Evolutionary conservation across 2,888 invertebrate species (phyloP).

Genomic region (Protophormia terraenovae): DNA sequence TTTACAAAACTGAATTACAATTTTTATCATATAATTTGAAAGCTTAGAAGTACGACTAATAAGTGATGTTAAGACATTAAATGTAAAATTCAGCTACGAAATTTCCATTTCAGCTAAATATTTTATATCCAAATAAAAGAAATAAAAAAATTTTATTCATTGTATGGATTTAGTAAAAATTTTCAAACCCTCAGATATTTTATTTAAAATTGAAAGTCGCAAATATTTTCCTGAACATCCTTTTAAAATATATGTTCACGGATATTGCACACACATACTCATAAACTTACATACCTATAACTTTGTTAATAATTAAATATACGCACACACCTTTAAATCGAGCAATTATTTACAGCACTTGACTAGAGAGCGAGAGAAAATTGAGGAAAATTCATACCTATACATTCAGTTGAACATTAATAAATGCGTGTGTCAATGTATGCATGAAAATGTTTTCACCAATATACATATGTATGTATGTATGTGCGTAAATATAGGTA

Average conservation of each 20-base stretch:
- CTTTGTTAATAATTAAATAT: background rate
- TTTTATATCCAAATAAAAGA: too few relatives aligned
- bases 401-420: background rate
- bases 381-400: background rate
- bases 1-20: too few relatives aligned
- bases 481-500: constrained; percentile 30
- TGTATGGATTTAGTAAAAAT: too few relatives aligned
- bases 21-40: too few relatives aligned
- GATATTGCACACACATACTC: background rate
- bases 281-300: too few relatives aligned
- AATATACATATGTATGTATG: background rate
- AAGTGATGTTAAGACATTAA: too few relatives aligned
- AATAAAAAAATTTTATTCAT: too few relatives aligned
- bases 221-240: constrained; percentile 10
- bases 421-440: constrained; percentile 1
- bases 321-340: constrained; percentile 23
- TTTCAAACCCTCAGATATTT: too few relatives aligned
- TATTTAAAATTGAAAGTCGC: too few relatives aligned
- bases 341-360: constrained; percentile 33
- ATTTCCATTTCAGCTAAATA: too few relatives aligned
- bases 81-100: too few relatives aligned
- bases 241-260: background rate
- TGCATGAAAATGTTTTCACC: background rate
- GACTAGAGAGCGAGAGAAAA: background rate
- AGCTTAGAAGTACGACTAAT: too few relatives aligned